A percentile compares a stretch with the other conserved stretches of the same genome.
phyloP scores from a whole-genome alignment of 92 coral and sea anemone species.

The Phymanthus crucifer region DNA sequence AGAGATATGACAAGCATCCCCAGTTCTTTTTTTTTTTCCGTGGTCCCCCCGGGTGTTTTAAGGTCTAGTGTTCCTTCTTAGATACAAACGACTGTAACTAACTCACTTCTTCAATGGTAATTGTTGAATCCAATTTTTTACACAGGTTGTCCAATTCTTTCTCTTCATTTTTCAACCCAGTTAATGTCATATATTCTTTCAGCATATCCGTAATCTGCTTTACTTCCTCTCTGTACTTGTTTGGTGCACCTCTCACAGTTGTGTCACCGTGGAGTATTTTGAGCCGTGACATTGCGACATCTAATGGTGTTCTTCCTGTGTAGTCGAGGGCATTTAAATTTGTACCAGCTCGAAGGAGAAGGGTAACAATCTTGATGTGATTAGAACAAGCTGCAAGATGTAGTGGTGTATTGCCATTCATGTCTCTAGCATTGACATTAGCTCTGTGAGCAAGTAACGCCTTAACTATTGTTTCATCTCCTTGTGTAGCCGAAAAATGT shows the following conservation, averaged over 20 bases:
- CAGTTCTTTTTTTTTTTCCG: too few species aligned
- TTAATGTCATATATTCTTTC: slow-evolving; percentile 70
- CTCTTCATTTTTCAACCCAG: slow-evolving; percentile 67
- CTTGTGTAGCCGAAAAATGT: slow-evolving; percentile 94
- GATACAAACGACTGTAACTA: not conserved
- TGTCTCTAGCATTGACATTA: slow-evolving; percentile 90
- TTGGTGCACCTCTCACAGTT: slow-evolving; percentile 47
- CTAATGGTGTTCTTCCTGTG: slow-evolving; percentile 91
- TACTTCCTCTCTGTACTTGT: slow-evolving; percentile 71
- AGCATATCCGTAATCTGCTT: slow-evolving; percentile 78
- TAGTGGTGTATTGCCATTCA: slow-evolving; percentile 95
- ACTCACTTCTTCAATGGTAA: slow-evolving; percentile 88
- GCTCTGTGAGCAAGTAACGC: slow-evolving; percentile 80
- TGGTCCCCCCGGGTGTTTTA: too few species aligned
- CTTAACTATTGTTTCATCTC: slow-evolving; percentile 66
- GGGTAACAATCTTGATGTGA: slow-evolving; percentile 85
- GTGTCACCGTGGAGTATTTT: slow-evolving; percentile 72
- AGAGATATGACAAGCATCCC: too few species aligned
- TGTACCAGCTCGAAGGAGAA: slow-evolving; percentile 80
- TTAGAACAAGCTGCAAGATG: slow-evolving; percentile 97
- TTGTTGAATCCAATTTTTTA: slow-evolving; percentile 61
- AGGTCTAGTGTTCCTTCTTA: too few species aligned
- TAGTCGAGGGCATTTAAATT: slow-evolving; percentile 80
- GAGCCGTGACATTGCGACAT: slow-evolving; percentile 82
- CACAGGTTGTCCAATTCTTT: slow-evolving; percentile 68